Conservation (phyloP, 1,140 invertebrate species). For the Micrasema longulum region DNA sequence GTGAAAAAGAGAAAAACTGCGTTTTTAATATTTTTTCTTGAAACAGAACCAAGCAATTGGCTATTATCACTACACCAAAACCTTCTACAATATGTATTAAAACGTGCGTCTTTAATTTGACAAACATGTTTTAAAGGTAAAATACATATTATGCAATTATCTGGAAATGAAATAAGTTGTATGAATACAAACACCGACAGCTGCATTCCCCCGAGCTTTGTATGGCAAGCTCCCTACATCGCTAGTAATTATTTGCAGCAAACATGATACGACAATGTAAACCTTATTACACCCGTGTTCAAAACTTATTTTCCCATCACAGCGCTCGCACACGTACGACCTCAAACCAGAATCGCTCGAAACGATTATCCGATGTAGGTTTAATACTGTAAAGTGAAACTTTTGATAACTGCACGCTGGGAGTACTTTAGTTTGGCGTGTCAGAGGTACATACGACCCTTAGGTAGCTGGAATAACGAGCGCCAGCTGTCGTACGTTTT, state of each 20-base stretch:
- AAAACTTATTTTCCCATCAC: conserved; percentile 22
- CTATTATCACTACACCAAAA: too few species aligned
- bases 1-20: too few species aligned
- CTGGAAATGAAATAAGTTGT: too few species aligned
- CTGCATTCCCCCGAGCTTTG: conserved; percentile 21
- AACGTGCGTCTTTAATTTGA: too few species aligned
- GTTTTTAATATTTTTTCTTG: too few species aligned
- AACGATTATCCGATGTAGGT: not conserved
- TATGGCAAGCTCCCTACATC: conserved; percentile 5
- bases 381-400: conserved; percentile 1
- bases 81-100: too few species aligned
- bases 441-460: not conserved
- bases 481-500: conserved; percentile 33
- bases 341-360: not conserved
- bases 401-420: not conserved
- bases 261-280: conserved; percentile 6
- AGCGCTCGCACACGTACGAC: not conserved
- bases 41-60: too few species aligned
- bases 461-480: conserved; percentile 2
- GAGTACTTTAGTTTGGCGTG: conserved; percentile 1
- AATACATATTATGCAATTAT: too few species aligned
- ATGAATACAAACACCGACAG: too few species aligned
- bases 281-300: conserved; percentile 6
- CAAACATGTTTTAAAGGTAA: too few species aligned
- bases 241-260: not conserved